Evolutionary conservation across 2,888 invertebrate species (phyloP).

Genomic region (Hipparchia sbordonii): DNA sequence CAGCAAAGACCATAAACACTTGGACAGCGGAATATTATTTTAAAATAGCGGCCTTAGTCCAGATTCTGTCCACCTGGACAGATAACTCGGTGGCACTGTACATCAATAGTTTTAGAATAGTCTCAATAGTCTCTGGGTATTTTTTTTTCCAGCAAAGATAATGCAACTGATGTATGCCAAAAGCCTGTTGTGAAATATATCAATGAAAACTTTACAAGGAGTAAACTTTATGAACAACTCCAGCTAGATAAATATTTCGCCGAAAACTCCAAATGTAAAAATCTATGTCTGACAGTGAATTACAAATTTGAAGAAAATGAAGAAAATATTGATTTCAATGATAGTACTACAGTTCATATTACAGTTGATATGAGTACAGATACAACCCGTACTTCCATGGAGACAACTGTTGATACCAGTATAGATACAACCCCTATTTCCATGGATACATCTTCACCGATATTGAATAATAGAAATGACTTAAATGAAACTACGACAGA

Average conservation of each 20-base stretch:
- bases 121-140: too few species aligned
- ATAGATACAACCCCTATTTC: not conserved
- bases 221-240: not conserved
- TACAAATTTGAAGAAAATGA: not conserved
- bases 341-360: too few species aligned
- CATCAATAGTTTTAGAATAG: too few species aligned
- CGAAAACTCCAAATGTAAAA: not conserved
- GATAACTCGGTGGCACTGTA: too few species aligned
- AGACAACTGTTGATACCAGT: not conserved
- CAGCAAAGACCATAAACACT: too few species aligned
- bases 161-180: not conserved
- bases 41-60: too few species aligned
- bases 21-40: too few species aligned
- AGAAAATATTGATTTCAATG: not conserved
- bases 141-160: slow-evolving; percentile 2
- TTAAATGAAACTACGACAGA: not conserved
- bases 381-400: too few species aligned
- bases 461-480: not conserved
- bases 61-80: too few species aligned
- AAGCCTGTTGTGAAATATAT: not conserved
- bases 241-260: slow-evolving; percentile 2
- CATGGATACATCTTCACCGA: not conserved
- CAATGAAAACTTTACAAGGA: not conserved
- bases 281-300: not conserved
- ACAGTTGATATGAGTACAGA: too few species aligned